Evolutionary conservation across 2,113 vertebrate species (phyloP), one percentile per base, ranked within the genome.

Genomic region (Scomber japonicus): DNA sequence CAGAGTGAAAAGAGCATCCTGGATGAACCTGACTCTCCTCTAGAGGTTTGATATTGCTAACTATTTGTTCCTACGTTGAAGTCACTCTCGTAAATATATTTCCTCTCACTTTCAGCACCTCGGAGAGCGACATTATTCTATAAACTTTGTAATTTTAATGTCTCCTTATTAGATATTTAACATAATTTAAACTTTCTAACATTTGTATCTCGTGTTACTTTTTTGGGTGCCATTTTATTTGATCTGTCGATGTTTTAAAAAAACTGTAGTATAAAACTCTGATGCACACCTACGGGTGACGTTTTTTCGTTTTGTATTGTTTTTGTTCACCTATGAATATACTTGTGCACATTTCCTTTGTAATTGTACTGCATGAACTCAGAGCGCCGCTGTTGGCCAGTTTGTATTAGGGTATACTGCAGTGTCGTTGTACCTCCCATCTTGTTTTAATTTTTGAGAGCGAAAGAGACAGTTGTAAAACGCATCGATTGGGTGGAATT

Each of bases 371-470:
- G 68, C 0, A 9, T 86, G 44, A 59, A 73, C 90, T 91, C 85
- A 40, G 14, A 83, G 90, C 44, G 90, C 83, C 90, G 90, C 90
- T 91, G 81, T 91, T 74, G 88, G 57, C 71, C 3, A 69, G 70
- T 61, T 48, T 0, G 66, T 68, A 1, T 70, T 6, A 62, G 0
- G 0, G 11, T 75, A 27, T 65, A 35, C 50, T 13, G 44, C 8
- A 2, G 60, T 66, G 35, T 13, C 4, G 15, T 74, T 72, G 83
- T 71, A 61, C 81, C 80, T 81, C 84, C 82, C 82, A 62, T 55
- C 92, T 10, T 44, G 27, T 0, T 48, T 82, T 81, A 59, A 77
- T 85, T 86, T 77, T 65, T 60, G 53, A 73, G 56, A 46, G 30
- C 73, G 59, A 63, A 71, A 35, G 27, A 79, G 57, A 51, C 11